phyloP scores from a whole-genome alignment of 2,113 vertebrate genomes.

The Neotoma lepida region DNA sequence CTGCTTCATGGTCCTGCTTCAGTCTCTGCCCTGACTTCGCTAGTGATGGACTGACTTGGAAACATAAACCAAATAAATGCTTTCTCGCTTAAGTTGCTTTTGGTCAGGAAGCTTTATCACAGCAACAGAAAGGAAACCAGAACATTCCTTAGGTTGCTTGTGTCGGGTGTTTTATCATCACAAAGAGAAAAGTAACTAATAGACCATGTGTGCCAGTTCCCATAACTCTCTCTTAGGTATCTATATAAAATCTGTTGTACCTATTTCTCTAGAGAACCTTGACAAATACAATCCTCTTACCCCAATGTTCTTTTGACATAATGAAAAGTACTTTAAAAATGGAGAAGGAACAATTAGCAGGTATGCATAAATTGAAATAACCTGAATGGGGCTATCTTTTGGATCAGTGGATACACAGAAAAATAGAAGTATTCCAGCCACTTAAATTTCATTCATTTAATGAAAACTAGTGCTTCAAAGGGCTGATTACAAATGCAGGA shows the following conservation, averaged over 20 bases:
- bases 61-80: neutral
- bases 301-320: neutral
- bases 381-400: neutral
- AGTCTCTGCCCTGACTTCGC: neutral
- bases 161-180: neutral
- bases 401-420: neutral
- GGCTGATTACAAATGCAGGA: slow-evolving; percentile 60
- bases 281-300: neutral
- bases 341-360: neutral
- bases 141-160: neutral
- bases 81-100: neutral
- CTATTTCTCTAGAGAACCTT: neutral
- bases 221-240: neutral
- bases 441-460: slow-evolving; percentile 60
- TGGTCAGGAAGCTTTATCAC: neutral
- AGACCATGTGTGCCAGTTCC: neutral
- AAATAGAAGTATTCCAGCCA: slow-evolving; percentile 31
- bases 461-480: slow-evolving; percentile 13
- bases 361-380: neutral
- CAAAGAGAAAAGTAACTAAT: slow-evolving; percentile 1
- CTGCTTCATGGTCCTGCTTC: neutral
- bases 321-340: neutral
- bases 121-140: neutral
- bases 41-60: neutral
- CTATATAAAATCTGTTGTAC: neutral